Conservation (phyloP, 2,888 invertebrate species). For the Artemia sinica region DNA sequence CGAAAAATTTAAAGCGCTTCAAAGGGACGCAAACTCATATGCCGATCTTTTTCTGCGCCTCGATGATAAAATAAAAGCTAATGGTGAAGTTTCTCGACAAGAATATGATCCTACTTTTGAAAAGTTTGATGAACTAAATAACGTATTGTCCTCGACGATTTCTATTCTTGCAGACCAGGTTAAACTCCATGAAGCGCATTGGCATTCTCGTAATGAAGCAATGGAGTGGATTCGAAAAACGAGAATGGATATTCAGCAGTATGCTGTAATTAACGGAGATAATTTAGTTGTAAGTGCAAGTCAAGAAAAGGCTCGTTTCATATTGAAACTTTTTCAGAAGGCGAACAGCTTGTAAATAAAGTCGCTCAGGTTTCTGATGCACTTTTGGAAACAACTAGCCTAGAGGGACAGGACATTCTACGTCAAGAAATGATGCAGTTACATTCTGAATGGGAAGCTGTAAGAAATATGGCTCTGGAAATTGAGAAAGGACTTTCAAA, state of each 20-base stretch:
- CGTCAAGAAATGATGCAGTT: slow-evolving; percentile 63
- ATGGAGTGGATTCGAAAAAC: slow-evolving; percentile 68
- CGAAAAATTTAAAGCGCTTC: slow-evolving; percentile 67
- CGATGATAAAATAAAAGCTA: slow-evolving; percentile 51
- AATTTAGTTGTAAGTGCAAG: slow-evolving; percentile 49
- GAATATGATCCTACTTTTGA: slow-evolving; percentile 50
- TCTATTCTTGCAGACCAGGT: slow-evolving; percentile 54
- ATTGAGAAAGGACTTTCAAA: slow-evolving; percentile 53
- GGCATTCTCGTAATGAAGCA: slow-evolving; percentile 58
- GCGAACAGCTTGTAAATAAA: slow-evolving; percentile 50
- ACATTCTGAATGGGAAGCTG: slow-evolving; percentile 60
- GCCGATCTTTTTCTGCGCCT: slow-evolving; percentile 58
- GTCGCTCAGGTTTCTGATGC: slow-evolving; percentile 54
- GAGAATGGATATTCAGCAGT: slow-evolving; percentile 62
- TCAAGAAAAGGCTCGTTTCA: slow-evolving; percentile 51
- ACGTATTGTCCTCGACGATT: slow-evolving; percentile 20
- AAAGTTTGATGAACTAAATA: slow-evolving; percentile 49
- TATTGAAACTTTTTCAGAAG: slow-evolving; percentile 51
- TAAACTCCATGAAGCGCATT: slow-evolving; percentile 67
- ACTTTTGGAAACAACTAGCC: slow-evolving; percentile 56
- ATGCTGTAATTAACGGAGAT: slow-evolving; percentile 72
- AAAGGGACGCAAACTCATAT: slow-evolving; percentile 62
- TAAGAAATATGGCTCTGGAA: slow-evolving; percentile 56
- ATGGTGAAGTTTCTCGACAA: slow-evolving; percentile 41
- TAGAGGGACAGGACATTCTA: slow-evolving; percentile 63